These are phyloP conservation scores for Lacerta agilis DNA, from an alignment of 2,797 vertebrate genomes.

Conservation along the genomic window DNA sequence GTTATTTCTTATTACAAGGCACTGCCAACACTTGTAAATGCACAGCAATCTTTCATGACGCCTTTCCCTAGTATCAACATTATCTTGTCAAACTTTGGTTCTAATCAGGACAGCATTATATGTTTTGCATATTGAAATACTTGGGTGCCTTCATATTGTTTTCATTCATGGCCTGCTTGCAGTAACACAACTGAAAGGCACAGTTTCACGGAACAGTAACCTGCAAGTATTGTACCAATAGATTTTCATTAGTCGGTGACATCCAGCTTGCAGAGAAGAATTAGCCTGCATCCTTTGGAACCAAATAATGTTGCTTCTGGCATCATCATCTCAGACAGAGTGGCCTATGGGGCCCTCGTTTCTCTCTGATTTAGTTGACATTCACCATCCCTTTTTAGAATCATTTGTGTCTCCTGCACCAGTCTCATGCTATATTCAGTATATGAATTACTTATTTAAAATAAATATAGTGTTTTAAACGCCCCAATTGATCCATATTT, in stretches of 20 bases:
- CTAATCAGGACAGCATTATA: conserved; percentile 75
- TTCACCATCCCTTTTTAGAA: conserved; percentile 58
- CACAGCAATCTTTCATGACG: conserved; percentile 73
- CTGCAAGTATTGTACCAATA: conserved; percentile 64
- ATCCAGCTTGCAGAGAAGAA: conserved; percentile 68
- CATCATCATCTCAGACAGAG: conserved; percentile 30
- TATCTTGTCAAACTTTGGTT: conserved; percentile 79
- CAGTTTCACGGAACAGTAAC: conserved; percentile 74
- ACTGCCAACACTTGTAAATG: conserved; percentile 61
- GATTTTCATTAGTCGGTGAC: conserved; percentile 78
- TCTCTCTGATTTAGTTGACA: conserved; percentile 24
- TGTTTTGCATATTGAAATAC: conserved; percentile 80
- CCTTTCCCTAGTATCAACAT: conserved; percentile 70
- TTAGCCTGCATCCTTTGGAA: conserved; percentile 64
- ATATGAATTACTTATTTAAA: conserved; percentile 46
- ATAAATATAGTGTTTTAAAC: background rate
- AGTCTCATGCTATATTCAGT: conserved; percentile 49
- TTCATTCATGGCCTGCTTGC: conserved; percentile 75
- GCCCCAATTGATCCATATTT: background rate
- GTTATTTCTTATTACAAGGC: conserved; percentile 76
- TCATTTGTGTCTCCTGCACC: conserved; percentile 59
- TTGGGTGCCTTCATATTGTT: conserved; percentile 66
- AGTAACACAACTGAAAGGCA: conserved; percentile 70
- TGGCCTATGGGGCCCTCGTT: conserved; percentile 38
- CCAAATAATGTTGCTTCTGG: conserved; percentile 48